phyloP scores from a whole-genome alignment of 2,797 vertebrate genomes.

The Rhinella marina region DNA sequence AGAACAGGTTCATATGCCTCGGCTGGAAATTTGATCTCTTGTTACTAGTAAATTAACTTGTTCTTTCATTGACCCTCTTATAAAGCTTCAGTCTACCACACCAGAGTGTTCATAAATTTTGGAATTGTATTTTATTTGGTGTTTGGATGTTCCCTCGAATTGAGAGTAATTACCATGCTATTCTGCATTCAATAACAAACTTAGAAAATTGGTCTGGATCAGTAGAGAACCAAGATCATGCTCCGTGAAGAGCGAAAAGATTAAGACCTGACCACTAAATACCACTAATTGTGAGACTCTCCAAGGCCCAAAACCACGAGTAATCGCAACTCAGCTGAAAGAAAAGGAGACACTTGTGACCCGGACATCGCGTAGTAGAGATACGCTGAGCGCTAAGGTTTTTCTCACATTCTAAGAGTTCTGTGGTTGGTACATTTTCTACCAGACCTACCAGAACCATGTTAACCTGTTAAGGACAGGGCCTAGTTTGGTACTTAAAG shows the following conservation, averaged over 20 bases:
- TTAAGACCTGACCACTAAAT: neutral
- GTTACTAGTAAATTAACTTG: slow-evolving; percentile 41
- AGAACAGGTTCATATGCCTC: slow-evolving; percentile 24
- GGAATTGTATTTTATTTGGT: neutral
- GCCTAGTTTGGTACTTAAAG: no score
- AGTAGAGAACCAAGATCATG: neutral
- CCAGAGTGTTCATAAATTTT: neutral
- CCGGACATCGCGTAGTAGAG: neutral
- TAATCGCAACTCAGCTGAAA: neutral
- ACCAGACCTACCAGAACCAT: no score
- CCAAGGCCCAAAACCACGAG: neutral
- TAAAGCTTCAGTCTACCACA: neutral
- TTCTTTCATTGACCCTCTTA: slow-evolving; percentile 43
- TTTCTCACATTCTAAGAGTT: no score
- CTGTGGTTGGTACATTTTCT: no score
- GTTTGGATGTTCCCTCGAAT: neutral
- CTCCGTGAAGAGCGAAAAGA: neutral
- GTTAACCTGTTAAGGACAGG: no score
- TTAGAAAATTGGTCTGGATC: neutral
- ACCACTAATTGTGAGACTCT: neutral
- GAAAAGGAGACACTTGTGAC: neutral
- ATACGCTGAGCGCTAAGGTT: no score
- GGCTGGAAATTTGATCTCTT: slow-evolving; percentile 38
- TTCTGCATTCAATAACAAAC: neutral
- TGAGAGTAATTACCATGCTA: neutral